Evolutionary conservation across 2,797 vertebrate genomes (phyloP), one percentile per base, ranked within the genome.

Genomic region (Glyptemys insculpta): DNA sequence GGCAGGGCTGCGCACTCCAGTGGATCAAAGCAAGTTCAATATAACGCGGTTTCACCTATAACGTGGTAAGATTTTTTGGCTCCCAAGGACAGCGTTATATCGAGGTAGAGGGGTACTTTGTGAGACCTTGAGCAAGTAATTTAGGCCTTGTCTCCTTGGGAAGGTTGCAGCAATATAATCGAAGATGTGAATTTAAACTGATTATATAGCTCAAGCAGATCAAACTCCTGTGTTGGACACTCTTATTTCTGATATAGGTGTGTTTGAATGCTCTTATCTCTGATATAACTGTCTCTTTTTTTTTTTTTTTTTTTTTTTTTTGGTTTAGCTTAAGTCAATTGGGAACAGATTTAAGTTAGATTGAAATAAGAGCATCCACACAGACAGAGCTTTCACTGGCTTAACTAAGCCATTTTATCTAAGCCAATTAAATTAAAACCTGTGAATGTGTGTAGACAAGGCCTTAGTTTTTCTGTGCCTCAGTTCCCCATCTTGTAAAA

Each of bases 381-480:
- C 65, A 68, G 52, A 19, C n/a, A 23, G 52, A 52, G 81, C 85
- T 89, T 85, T 87, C 54, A 72, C 54, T 81, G 72, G 12, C 86
- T 91, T 41, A 95, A 85, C n/a, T 82, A 80, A 92, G 89, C 12
- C 68, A 56, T 54, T 78, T 62, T 72, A 65, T n/a, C 44, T 81
- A 83, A 92, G 89, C 9, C 83, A 62, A 54, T 78, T 72, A 80
- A 78, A 85, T 78, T 79, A 59, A 41, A 83, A 29, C 37, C 65
- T 80, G 68, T 89, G 81, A 89, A 92, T 89, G 81, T 80, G 79
- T 52, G 88, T 78, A 81, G 1, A 86, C 57, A 93, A 83, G 47
- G 47, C 80, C 47, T 56, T 72, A 72, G 5, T 41, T 72, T 72
- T 72, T 72, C n/a, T 62, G 14, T 83, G 29, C 85, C 79, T 78